phyloP scores from a whole-genome alignment of 2,888 invertebrate genomes.

The Stenotaenia linearis region DNA sequence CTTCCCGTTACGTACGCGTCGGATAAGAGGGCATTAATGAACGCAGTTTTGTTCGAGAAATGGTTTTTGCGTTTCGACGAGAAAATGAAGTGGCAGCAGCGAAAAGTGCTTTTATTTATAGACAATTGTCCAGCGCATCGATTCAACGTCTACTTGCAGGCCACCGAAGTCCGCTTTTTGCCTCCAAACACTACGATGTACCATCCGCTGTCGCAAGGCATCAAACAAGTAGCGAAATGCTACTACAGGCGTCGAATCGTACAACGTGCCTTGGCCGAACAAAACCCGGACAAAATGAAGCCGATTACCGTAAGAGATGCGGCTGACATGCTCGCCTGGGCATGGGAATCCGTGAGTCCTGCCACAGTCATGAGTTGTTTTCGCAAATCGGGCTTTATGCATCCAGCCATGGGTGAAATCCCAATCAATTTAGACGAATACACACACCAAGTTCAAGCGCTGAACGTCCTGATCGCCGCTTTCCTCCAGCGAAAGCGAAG shows the following conservation, averaged over 20 bases:
- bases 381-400: constrained; percentile 28
- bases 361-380: constrained; percentile 32
- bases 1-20: constrained; percentile 24
- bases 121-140: constrained; percentile 29
- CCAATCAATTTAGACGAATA: constrained; percentile 30
- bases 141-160: constrained; percentile 24
- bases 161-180: constrained; percentile 1
- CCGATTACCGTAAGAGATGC: constrained; percentile 21
- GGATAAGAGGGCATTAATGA: constrained; percentile 28
- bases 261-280: constrained; percentile 28
- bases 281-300: constrained; percentile 28
- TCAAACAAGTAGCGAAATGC: constrained; percentile 24
- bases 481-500: constrained; percentile 8
- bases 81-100: constrained; percentile 28
- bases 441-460: constrained; percentile 29
- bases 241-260: constrained; percentile 29
- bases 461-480: constrained; percentile 27
- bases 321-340: constrained; percentile 29
- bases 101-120: constrained; percentile 30
- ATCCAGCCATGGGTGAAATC: constrained; percentile 31
- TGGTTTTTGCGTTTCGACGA: constrained; percentile 30
- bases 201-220: constrained; percentile 30
- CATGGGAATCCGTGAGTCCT: constrained; percentile 30
- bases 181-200: constrained; percentile 30
- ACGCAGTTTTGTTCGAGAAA: constrained; percentile 26